These are phyloP conservation scores for Chloromyia formosa DNA, from an alignment of 2,888 invertebrate genomes.

Conservation along the genomic window DNA sequence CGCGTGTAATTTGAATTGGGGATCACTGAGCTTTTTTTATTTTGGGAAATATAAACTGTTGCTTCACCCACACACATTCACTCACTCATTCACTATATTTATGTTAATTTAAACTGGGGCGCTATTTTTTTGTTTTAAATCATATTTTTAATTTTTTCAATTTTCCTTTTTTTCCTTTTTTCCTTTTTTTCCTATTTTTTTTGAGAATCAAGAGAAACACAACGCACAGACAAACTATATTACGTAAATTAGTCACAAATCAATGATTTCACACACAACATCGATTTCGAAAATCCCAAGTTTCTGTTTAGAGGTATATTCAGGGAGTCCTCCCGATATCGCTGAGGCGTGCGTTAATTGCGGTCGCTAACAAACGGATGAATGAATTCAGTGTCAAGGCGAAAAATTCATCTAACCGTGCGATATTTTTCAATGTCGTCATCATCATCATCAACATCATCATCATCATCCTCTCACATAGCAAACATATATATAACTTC, in stretches of 20 bases:
- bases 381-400: constrained; percentile 39
- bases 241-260: constrained; percentile 4
- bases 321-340: neutral
- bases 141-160: neutral
- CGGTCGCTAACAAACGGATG: constrained; percentile 5
- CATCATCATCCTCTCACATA: no score
- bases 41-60: no score
- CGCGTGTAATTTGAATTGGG: no score
- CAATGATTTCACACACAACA: constrained; percentile 8
- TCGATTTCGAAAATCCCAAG: no score
- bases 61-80: no score
- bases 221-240: no score
- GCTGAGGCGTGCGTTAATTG: constrained; percentile 28
- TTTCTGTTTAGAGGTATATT: neutral
- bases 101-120: neutral
- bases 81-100: neutral
- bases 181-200: no score
- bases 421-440: constrained; percentile 9
- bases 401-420: constrained; percentile 29
- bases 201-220: no score
- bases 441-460: no score
- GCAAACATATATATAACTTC: no score
- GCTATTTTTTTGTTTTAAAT: neutral
- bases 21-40: no score
- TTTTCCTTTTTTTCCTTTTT: no score